phyloP scores from a whole-genome alignment of 92 coral and sea anemone species.

The Micromussa lordhowensis region DNA sequence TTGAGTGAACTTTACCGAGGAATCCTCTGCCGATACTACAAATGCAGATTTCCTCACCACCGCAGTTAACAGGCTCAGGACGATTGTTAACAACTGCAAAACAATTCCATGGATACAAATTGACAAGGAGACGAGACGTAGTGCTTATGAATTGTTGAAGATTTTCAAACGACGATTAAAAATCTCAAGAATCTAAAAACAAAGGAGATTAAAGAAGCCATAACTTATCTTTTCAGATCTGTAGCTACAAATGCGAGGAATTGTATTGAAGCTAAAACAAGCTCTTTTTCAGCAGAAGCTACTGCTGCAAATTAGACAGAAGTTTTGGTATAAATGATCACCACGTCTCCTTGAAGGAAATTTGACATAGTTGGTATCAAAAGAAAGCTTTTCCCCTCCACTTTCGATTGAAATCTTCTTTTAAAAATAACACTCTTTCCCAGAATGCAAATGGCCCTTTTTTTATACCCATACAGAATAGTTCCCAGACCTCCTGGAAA shows the following conservation, averaged over 20 bases:
- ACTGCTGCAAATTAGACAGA: slow-evolving; percentile 17
- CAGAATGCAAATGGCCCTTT: not conserved
- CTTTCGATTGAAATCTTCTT: slow-evolving; percentile 2
- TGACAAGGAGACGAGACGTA: slow-evolving; percentile 10
- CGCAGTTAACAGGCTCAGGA: not conserved
- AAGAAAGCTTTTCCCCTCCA: slow-evolving; percentile 10
- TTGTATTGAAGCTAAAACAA: too few relatives aligned
- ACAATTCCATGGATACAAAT: slow-evolving; percentile 9
- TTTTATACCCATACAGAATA: not conserved
- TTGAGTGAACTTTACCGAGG: too few relatives aligned
- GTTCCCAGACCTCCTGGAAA: slow-evolving; percentile 19
- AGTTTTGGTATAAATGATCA: slow-evolving; percentile 10
- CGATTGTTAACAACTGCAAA: slow-evolving; percentile 1
- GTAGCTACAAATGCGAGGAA: slow-evolving; percentile 26
- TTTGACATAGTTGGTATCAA: slow-evolving; percentile 39
- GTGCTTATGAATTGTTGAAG: too few relatives aligned
- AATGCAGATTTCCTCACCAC: not conserved
- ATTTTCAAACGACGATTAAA: slow-evolving; percentile 5
- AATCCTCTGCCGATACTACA: too few relatives aligned
- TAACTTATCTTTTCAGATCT: slow-evolving; percentile 25
- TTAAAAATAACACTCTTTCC: not conserved
- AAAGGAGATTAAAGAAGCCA: slow-evolving; percentile 40
- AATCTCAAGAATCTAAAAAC: slow-evolving; percentile 30
- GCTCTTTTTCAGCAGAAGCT: not conserved
- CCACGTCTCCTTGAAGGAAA: not conserved